These are phyloP conservation scores for Myanophis thanlyinensis DNA, from an alignment of 2,113 vertebrate species.

Conservation along the genomic window DNA sequence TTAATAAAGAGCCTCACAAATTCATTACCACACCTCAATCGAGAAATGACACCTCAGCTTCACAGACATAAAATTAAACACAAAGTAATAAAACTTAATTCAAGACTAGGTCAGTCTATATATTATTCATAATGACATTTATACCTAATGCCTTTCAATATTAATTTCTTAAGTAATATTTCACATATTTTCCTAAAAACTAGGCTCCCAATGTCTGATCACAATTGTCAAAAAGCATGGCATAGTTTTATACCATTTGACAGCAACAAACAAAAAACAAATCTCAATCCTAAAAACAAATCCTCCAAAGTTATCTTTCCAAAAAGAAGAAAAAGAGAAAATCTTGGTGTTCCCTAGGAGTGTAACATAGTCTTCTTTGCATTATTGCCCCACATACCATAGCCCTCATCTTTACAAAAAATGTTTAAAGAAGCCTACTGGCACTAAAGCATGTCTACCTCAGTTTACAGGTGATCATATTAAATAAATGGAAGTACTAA, in stretches of 20 bases:
- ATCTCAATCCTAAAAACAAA: background rate
- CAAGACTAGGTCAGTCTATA: background rate
- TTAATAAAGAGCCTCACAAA: conserved; percentile 33
- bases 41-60: conserved; percentile 4
- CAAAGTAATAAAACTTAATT: background rate
- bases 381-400: background rate
- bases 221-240: background rate
- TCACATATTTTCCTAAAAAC: background rate
- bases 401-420: background rate
- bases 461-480: background rate
- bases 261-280: background rate
- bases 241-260: background rate
- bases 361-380: background rate
- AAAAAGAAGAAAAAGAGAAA: background rate
- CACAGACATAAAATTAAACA: background rate
- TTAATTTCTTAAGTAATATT: background rate
- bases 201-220: background rate
- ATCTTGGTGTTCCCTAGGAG: background rate
- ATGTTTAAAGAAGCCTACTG: background rate
- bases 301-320: background rate
- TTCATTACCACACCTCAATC: background rate
- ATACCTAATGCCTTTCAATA: conserved; percentile 5
- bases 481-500: background rate
- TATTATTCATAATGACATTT: background rate
- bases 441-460: background rate